Evolutionary conservation across 2,797 vertebrate genomes (phyloP).

Genomic region (Galago senegalensis): DNA sequence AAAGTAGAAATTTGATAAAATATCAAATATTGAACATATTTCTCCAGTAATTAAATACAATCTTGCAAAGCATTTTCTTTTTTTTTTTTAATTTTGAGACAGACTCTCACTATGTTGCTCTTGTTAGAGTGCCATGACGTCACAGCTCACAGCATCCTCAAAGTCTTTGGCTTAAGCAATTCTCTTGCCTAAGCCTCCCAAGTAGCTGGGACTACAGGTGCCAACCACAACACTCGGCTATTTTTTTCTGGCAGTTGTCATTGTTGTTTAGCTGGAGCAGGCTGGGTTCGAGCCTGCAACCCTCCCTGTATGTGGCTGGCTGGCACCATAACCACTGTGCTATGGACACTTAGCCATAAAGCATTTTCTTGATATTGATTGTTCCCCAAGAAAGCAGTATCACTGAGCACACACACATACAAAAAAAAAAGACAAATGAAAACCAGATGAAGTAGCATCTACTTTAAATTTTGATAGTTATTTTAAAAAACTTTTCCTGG

Average conservation of each 20-base stretch:
- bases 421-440: not conserved
- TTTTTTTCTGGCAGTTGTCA: no score
- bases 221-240: no score
- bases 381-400: not conserved
- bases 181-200: no score
- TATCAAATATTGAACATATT: not conserved
- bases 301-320: no score
- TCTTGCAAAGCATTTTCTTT: not conserved
- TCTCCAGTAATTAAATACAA: not conserved
- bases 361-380: not conserved
- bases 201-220: no score
- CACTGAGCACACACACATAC: not conserved
- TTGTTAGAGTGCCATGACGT: no score
- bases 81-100: not conserved
- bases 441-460: not conserved
- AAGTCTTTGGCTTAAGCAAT: no score
- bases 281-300: no score
- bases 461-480: not conserved
- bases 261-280: no score
- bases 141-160: no score
- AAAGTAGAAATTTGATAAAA: not conserved
- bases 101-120: no score
- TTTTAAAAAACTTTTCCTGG: not conserved
- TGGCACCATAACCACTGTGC: no score
- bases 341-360: not conserved